Conservation (phyloP, 2,888 invertebrate genomes). For the Apamea monoglypha region DNA sequence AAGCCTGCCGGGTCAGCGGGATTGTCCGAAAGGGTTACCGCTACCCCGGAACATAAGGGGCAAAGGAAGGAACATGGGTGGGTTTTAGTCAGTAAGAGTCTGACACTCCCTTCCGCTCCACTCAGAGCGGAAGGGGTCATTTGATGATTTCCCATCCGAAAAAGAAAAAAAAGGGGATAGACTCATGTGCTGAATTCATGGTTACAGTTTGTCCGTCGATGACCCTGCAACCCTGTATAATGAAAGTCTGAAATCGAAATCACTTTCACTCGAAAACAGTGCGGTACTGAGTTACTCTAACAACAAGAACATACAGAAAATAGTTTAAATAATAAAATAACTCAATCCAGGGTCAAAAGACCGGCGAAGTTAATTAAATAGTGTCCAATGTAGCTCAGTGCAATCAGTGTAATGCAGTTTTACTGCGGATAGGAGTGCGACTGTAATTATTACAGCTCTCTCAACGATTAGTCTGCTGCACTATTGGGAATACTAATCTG, state of each 20-base stretch:
- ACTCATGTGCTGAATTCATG: too few species aligned
- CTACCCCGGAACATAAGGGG: too few species aligned
- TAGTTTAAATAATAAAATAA: background rate
- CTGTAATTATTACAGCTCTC: constrained; percentile 31
- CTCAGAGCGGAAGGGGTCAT: too few species aligned
- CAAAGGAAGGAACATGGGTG: too few species aligned
- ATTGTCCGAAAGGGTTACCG: too few species aligned
- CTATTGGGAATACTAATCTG: constrained; percentile 14
- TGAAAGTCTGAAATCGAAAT: background rate
- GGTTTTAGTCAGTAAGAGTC: too few species aligned
- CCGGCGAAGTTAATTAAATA: constrained; percentile 27
- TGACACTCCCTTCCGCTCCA: too few species aligned
- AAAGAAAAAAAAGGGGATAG: too few species aligned
- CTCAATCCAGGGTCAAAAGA: background rate
- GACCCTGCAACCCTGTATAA: too few species aligned
- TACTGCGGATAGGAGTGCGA: constrained; percentile 7
- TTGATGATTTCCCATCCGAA: too few species aligned
- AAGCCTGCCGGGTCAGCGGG: too few species aligned
- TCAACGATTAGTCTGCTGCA: constrained; percentile 11
- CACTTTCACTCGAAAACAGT: background rate
- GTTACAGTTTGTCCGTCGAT: too few species aligned
- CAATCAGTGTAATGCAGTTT: constrained; percentile 51
- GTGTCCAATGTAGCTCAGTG: constrained; percentile 2
- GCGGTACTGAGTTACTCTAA: background rate
- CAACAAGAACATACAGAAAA: background rate